Percentiles rank a stretch among this genome's conserved stretches.
Evolutionary conservation across 2,113 vertebrate genomes (phyloP).

Genomic region (Octodon degus): DNA sequence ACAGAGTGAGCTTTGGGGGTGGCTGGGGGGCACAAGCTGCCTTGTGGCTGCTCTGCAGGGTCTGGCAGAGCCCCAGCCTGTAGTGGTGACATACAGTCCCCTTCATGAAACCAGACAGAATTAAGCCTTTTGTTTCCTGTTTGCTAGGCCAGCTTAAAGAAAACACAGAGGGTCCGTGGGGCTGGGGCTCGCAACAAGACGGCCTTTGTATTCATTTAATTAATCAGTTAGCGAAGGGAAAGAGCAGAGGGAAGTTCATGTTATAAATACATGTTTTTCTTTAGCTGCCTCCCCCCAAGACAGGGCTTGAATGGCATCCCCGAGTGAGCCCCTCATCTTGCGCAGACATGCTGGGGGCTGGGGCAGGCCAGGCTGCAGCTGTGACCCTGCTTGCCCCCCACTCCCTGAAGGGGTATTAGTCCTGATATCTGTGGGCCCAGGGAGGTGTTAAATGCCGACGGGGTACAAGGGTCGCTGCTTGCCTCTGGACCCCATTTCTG

Average conservation of each 20-base stretch:
- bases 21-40: constrained; percentile 45
- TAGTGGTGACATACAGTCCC: constrained; percentile 80
- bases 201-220: constrained; percentile 90
- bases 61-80: constrained; percentile 76
- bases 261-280: constrained; percentile 86
- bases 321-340: constrained; percentile 51
- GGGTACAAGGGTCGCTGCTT: neutral
- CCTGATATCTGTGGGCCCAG: constrained; percentile 27
- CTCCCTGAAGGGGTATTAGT: neutral
- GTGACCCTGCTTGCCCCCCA: neutral
- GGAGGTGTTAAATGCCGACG: neutral
- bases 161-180: constrained; percentile 79
- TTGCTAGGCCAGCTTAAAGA: constrained; percentile 77
- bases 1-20: constrained; percentile 9
- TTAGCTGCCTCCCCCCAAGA: constrained; percentile 68
- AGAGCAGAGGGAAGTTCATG: constrained; percentile 81
- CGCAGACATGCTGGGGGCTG: constrained; percentile 58
- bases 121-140: constrained; percentile 89
- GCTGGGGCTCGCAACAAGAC: constrained; percentile 85
- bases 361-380: constrained; percentile 53
- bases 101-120: constrained; percentile 85
- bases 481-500: neutral
- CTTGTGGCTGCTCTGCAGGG: constrained; percentile 72
- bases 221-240: constrained; percentile 83
- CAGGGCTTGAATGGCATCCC: constrained; percentile 76